Evolutionary conservation across 2,797 vertebrate genomes (phyloP), one percentile per base, ranked within the genome.

Genomic region (Pygocentrus nattereri): DNA sequence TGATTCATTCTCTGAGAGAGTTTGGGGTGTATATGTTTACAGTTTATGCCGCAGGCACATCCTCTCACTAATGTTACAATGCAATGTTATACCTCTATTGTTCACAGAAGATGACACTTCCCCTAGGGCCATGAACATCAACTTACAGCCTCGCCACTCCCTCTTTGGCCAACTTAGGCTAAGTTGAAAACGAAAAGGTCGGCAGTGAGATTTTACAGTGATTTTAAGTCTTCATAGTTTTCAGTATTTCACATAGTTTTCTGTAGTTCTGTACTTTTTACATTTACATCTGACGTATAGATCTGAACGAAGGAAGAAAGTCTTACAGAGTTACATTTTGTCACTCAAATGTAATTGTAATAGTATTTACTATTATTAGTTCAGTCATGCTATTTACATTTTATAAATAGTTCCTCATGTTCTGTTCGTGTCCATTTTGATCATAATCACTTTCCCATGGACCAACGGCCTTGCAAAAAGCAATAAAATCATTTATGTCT

Each of bases 1-100:
- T 78, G 82, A 82, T 84, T 85, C 73, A 78, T 78, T 78, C 74
- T 76, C 74, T 78, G 73, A 65, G 76, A 81, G 80, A 87, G 76
- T 80, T 85, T 80, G 64, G 73, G 86, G 82, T 87, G 86, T 85
- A 87, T 87, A 87, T 76, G 84, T 84, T 87, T 87, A 87, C 86
- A 80, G 76, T 85, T 78, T 82, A 75, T 70, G 86, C 86, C 73
- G 86, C 76, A 80, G 86, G 84, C 86, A 84, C 86, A 87, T 87
- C 86, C 86, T 85, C 86, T 87, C 82, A 54, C 82, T 87, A 84
- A 87, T 84, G 84, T 87, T 85, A 85, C 84, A 87, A 85, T 84
- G 86, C 86, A 87, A 87, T 80, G 84, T 83, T 85, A 87, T 75
- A 87, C 86, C 82, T 80, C 79, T 80, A 87, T 87, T 87, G 86